Percentiles rank a stretch among this genome's conserved stretches.
Evolutionary conservation across 1,140 invertebrate species (phyloP).

Genomic region (Coenobita brevimanus): DNA sequence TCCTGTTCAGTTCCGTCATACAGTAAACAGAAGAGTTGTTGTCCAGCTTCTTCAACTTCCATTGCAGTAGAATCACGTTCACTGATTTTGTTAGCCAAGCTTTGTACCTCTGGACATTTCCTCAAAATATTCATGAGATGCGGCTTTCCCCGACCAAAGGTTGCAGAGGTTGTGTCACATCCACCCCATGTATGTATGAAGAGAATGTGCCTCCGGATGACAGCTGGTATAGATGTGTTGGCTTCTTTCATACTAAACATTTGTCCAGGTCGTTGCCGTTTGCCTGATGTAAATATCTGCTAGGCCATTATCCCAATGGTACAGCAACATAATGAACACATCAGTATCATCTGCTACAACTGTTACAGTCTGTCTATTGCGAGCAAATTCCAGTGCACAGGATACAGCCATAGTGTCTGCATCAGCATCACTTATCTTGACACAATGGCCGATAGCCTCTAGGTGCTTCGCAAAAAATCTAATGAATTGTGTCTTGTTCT

Average conservation of each 20-base stretch:
- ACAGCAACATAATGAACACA: neutral
- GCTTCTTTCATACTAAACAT: slow-evolving; percentile 26
- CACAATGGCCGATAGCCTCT: too few species aligned
- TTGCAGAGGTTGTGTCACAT: slow-evolving; percentile 29
- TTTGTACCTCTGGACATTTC: neutral
- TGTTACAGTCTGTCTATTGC: neutral
- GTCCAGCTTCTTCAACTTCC: slow-evolving; percentile 29
- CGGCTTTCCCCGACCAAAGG: slow-evolving; percentile 29
- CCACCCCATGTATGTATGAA: slow-evolving; percentile 31
- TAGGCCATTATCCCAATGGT: neutral
- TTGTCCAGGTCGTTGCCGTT: slow-evolving; percentile 8
- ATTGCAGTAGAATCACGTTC: slow-evolving; percentile 8
- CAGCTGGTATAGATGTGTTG: neutral
- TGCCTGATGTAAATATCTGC: neutral
- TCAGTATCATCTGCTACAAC: slow-evolving; percentile 1
- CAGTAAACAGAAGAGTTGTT: slow-evolving; percentile 17
- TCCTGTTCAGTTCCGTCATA: slow-evolving; percentile 23
- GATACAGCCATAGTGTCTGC: neutral
- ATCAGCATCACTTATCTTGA: too few species aligned
- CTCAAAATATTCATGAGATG: slow-evolving; percentile 32
- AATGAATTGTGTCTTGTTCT: too few species aligned
- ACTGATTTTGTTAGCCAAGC: slow-evolving; percentile 15
- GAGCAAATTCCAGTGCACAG: neutral
- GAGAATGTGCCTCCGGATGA: too few species aligned
- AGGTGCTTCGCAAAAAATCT: too few species aligned